Evolutionary conservation across 2,888 invertebrate species (phyloP).

Genomic region (Mesochorus sp.): DNA sequence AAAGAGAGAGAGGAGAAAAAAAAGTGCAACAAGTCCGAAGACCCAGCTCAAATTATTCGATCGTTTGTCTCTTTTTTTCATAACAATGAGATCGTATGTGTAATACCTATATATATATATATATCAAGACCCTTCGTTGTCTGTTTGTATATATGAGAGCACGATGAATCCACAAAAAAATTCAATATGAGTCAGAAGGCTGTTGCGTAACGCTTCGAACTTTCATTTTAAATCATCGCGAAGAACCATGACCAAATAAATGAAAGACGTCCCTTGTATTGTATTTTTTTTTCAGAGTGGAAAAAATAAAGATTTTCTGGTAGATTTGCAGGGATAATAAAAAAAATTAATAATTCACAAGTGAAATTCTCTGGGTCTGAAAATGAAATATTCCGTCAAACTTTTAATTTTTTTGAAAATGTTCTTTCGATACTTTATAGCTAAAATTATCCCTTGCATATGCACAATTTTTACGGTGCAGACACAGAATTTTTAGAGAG

Average conservation of each 20-base stretch:
- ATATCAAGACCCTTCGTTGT: constrained; percentile 14
- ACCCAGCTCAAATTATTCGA: constrained; percentile 46
- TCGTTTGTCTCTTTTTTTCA: constrained; percentile 28
- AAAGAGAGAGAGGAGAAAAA: constrained; percentile 14
- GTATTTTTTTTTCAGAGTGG: neutral
- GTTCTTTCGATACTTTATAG: too few species aligned
- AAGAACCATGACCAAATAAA: neutral
- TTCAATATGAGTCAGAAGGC: constrained; percentile 16
- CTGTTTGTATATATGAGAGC: constrained; percentile 5
- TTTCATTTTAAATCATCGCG: constrained; percentile 4
- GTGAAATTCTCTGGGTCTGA: too few species aligned
- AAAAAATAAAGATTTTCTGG: too few species aligned
- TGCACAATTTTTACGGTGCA: too few species aligned
- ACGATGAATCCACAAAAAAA: constrained; percentile 49
- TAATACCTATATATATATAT: constrained; percentile 14
- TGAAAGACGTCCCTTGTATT: neutral
- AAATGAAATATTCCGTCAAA: too few species aligned
- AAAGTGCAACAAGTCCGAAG: constrained; percentile 51
- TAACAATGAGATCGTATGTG: constrained; percentile 41
- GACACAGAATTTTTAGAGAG: too few species aligned
- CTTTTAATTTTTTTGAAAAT: too few species aligned
- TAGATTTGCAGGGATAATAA: too few species aligned
- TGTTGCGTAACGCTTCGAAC: constrained; percentile 21
- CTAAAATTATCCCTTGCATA: too few species aligned
- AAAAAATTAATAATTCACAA: too few species aligned